Conservation (phyloP, 30 jellyfish, hydroid and myxozoan genomes). For the Phacellophora camtschatica region DNA sequence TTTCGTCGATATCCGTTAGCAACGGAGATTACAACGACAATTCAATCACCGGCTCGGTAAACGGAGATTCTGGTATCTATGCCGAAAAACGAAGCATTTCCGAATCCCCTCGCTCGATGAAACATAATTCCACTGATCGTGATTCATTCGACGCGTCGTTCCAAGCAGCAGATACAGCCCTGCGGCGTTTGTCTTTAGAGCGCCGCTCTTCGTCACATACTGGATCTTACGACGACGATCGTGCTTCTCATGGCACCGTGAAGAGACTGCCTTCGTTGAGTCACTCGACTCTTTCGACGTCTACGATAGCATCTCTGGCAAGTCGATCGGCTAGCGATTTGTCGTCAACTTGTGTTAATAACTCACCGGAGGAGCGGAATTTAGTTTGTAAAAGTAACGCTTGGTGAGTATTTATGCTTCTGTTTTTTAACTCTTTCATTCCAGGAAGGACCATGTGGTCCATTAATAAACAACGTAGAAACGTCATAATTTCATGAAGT, state of each 20-base stretch:
- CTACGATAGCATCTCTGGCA: background rate
- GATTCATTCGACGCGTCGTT: conserved; percentile 47
- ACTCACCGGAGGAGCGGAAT: conserved; percentile 33
- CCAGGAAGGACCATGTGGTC: too few relatives aligned
- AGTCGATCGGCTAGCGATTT: conserved; percentile 48
- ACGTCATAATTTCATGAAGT: too few relatives aligned
- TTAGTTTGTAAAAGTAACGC: conserved; percentile 68
- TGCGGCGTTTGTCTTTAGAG: conserved; percentile 1
- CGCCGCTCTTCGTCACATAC: conserved; percentile 32
- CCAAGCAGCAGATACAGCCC: conserved; percentile 9
- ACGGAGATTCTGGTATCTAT: background rate
- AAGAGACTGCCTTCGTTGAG: conserved; percentile 47
- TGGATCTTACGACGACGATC: conserved; percentile 43
- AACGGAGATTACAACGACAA: conserved; percentile 56
- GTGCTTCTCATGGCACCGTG: conserved; percentile 39
- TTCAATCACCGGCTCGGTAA: conserved; percentile 7
- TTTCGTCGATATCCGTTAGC: conserved; percentile 33
- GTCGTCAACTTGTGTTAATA: conserved; percentile 8
- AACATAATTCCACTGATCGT: conserved; percentile 8
- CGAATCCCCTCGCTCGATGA: conserved; percentile 9
- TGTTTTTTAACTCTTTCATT: too few relatives aligned
- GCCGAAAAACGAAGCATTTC: background rate
- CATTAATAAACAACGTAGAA: too few relatives aligned
- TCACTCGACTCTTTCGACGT: conserved; percentile 29
- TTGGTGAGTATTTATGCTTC: conserved; percentile 33